These are phyloP conservation scores for Isurus oxyrinchus DNA, from an alignment of 2,113 vertebrate species.

Conservation along the genomic window DNA sequence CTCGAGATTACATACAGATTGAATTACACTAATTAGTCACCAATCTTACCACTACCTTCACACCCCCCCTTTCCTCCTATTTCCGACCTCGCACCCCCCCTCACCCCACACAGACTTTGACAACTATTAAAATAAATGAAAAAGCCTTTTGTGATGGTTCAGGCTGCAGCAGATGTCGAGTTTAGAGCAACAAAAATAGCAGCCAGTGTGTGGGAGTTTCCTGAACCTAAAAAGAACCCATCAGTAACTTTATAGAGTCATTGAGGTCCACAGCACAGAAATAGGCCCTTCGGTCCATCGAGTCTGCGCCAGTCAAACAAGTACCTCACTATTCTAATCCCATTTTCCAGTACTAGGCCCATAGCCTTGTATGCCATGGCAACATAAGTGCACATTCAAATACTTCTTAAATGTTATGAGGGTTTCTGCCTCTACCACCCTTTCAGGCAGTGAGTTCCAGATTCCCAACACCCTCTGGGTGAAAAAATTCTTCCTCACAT, in stretches of 20 bases:
- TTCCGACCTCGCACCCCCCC: not conserved
- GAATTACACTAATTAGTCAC: not conserved
- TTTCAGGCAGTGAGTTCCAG: no score
- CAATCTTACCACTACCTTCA: not conserved
- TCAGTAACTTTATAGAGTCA: not conserved
- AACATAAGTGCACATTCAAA: no score
- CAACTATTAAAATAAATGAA: not conserved
- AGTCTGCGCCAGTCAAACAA: no score
- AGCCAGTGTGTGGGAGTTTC: not conserved
- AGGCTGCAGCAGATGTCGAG: not conserved
- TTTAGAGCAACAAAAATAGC: not conserved
- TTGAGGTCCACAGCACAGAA: no score
- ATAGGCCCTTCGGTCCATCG: no score
- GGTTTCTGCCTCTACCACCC: no score
- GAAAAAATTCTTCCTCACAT: no score
- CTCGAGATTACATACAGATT: not conserved
- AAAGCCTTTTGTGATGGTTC: not conserved
- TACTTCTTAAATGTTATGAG: no score
- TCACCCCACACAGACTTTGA: not conserved
- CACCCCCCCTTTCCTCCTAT: not conserved
- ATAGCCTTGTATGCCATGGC: no score
- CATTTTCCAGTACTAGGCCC: no score
- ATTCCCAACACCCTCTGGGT: no score
- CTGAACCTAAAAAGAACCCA: not conserved
- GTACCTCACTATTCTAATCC: no score